Percentiles rank a stretch among this genome's conserved stretches.
Evolutionary conservation across 2,797 vertebrate genomes (phyloP).

Genomic region (Eleutherodactylus coqui): DNA sequence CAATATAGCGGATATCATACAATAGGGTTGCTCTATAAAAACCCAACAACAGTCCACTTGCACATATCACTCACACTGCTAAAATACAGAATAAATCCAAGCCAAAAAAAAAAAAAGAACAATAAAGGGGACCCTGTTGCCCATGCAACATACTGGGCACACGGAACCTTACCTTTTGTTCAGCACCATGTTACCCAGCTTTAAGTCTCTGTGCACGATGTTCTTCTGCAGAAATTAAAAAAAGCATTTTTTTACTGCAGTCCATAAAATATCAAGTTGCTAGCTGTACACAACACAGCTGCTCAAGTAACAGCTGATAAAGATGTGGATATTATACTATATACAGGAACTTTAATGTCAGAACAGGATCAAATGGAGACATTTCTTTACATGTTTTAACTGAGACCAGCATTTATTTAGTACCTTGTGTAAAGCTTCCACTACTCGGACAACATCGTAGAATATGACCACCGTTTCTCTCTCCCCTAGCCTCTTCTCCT

Average conservation of each 20-base stretch:
- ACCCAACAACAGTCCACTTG: too few relatives aligned
- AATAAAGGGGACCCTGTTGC: too few relatives aligned
- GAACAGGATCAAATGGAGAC: too few relatives aligned
- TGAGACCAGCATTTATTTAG: background rate
- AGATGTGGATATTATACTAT: background rate
- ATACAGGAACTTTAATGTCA: too few relatives aligned
- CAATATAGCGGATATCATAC: too few relatives aligned
- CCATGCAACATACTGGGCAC: background rate
- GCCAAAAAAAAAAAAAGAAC: too few relatives aligned
- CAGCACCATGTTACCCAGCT: conserved; percentile 99
- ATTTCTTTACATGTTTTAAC: too few relatives aligned
- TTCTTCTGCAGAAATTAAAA: conserved; percentile 86
- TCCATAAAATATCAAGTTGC: background rate
- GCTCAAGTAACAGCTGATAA: background rate
- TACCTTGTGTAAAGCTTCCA: conserved; percentile 98
- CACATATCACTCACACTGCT: too few relatives aligned
- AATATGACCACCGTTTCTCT: conserved; percentile 97
- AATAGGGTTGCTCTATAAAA: too few relatives aligned
- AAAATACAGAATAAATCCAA: too few relatives aligned
- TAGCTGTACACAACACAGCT: background rate
- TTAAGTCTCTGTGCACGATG: conserved; percentile 98
- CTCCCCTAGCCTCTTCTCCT: conserved; percentile 96
- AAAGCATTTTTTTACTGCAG: background rate
- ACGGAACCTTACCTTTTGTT: conserved; percentile 94
- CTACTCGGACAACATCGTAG: conserved; percentile 97